Conservation (phyloP, 2,797 vertebrate genomes). For the Sebastolobus altivelis region DNA sequence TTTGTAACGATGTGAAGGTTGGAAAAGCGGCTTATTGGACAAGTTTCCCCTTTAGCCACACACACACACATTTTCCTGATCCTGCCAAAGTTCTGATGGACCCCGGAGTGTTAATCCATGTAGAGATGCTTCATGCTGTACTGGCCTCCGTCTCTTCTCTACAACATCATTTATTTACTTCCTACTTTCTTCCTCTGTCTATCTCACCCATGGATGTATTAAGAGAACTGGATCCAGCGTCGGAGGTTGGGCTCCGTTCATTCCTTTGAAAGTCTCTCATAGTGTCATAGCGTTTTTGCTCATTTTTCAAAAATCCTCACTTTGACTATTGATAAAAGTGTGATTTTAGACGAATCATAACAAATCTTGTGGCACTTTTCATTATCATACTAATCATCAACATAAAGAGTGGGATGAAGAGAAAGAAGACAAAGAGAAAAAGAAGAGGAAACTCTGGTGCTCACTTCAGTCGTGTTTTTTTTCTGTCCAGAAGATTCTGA, state of each 20-base stretch:
- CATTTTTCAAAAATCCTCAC: too few relatives aligned
- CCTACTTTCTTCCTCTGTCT: not conserved
- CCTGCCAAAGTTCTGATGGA: not conserved
- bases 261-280: too few relatives aligned
- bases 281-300: too few relatives aligned
- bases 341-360: too few relatives aligned
- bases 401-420: not conserved
- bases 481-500: not conserved
- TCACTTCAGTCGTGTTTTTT: not conserved
- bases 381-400: too few relatives aligned
- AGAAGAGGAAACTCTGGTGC: not conserved
- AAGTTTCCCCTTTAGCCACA: not conserved
- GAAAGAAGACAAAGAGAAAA: not conserved
- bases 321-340: too few relatives aligned
- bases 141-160: not conserved
- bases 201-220: not conserved
- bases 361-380: too few relatives aligned
- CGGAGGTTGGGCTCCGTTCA: too few relatives aligned
- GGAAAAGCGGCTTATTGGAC: slow-evolving; percentile 16
- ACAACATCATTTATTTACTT: not conserved
- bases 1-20: not conserved
- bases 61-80: not conserved
- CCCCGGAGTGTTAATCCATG: slow-evolving; percentile 3
- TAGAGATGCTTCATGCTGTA: not conserved
- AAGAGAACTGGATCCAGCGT: too few relatives aligned